Conservation (phyloP, 2,888 invertebrate species). For the Zhuqinia jingwanae region DNA sequence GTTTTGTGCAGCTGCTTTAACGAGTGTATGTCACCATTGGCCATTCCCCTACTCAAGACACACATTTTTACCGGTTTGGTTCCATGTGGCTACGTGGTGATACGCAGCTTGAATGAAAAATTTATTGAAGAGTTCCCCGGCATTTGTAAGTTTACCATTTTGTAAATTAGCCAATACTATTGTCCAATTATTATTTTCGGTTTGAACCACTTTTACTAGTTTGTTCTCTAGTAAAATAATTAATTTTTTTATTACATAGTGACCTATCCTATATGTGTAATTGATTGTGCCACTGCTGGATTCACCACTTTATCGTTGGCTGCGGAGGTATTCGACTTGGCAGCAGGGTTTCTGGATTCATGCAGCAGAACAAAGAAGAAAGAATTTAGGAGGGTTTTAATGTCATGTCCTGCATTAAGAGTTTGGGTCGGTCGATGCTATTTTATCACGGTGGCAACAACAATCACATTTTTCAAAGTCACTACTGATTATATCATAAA, state of each 20-base stretch:
- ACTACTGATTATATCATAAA: constrained; percentile 56
- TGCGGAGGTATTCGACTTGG: constrained; percentile 54
- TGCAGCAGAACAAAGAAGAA: constrained; percentile 55
- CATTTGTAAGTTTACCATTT: constrained; percentile 21
- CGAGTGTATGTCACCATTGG: constrained; percentile 61
- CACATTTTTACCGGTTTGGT: constrained; percentile 29
- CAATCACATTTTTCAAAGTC: constrained; percentile 54
- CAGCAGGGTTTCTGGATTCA: constrained; percentile 40
- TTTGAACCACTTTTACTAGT: too few relatives aligned
- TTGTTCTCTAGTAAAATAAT: too few relatives aligned
- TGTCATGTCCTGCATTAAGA: constrained; percentile 50
- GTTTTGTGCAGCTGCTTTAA: constrained; percentile 48
- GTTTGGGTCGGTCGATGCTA: constrained; percentile 52
- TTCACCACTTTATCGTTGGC: constrained; percentile 32
- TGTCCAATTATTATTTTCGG: too few relatives aligned
- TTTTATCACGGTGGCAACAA: constrained; percentile 53
- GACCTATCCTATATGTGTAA: constrained; percentile 63
- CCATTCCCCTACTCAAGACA: constrained; percentile 22
- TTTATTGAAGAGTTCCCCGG: constrained; percentile 72
- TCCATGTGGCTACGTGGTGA: constrained; percentile 62
- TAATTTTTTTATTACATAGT: too few relatives aligned
- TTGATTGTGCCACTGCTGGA: constrained; percentile 28
- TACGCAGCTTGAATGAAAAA: constrained; percentile 55
- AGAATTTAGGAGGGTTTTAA: constrained; percentile 41
- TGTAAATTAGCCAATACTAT: too few relatives aligned